Percentiles rank a stretch among this genome's conserved stretches.
Conservation (phyloP, 2,113 vertebrate species). For the Myrmophylax atrothorax region DNA sequence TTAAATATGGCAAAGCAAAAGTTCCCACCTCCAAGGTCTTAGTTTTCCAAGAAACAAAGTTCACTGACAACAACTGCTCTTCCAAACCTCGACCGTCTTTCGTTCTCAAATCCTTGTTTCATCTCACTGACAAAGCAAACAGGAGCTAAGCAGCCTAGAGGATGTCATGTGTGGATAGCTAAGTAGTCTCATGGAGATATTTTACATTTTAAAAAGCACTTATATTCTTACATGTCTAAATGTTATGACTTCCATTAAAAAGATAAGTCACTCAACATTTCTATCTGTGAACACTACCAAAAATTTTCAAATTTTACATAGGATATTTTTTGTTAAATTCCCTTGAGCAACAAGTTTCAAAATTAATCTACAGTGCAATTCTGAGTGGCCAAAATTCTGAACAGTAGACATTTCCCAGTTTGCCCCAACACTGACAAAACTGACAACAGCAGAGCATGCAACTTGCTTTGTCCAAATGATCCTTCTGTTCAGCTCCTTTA, state of each 20-base stretch:
- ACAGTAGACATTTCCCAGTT: background rate
- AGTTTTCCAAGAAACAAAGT: background rate
- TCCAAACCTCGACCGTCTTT: background rate
- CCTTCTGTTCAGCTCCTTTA: background rate
- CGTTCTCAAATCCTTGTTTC: background rate
- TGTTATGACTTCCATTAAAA: constrained; percentile 25
- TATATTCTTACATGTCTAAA: constrained; percentile 8
- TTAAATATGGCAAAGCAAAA: background rate
- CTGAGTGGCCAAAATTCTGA: background rate
- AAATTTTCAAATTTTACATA: background rate
- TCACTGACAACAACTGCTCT: background rate
- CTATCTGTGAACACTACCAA: background rate
- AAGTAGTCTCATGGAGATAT: background rate
- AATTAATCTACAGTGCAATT: background rate
- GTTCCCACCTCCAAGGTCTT: background rate
- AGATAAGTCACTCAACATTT: constrained; percentile 3
- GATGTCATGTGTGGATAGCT: background rate
- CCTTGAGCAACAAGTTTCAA: background rate
- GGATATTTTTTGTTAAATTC: background rate
- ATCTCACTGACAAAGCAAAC: background rate
- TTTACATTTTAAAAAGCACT: constrained; percentile 22
- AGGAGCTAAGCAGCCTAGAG: background rate
- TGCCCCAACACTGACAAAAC: background rate
- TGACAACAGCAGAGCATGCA: background rate
- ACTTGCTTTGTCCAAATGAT: background rate